Conservation (phyloP, 1,140 invertebrate genomes). For the Adelges cooleyi region DNA sequence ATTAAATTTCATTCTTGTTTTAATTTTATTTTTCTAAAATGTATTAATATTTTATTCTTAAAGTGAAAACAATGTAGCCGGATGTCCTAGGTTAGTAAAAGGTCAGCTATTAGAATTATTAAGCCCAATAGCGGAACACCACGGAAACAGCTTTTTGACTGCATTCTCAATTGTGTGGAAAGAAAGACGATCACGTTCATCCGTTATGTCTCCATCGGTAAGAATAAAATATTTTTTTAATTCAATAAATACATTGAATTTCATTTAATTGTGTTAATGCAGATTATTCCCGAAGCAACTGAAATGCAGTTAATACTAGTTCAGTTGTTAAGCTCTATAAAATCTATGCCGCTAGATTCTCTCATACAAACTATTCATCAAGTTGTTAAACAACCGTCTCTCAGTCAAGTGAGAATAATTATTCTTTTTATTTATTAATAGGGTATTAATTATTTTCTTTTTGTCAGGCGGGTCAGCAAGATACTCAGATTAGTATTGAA, state of each 20-base stretch:
- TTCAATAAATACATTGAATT: not conserved
- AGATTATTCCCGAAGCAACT: slow-evolving; percentile 52
- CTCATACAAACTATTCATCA: slow-evolving; percentile 74
- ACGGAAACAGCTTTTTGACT: slow-evolving; percentile 69
- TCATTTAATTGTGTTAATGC: not conserved
- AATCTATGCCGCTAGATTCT: slow-evolving; percentile 73
- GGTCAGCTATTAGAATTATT: slow-evolving; percentile 73
- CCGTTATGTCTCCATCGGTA: slow-evolving; percentile 29
- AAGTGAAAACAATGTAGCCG: slow-evolving; percentile 39
- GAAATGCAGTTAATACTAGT: slow-evolving; percentile 66
- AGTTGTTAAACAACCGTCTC: slow-evolving; percentile 66
- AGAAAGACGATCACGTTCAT: slow-evolving; percentile 45
- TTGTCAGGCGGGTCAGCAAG: slow-evolving; percentile 31
- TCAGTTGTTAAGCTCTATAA: slow-evolving; percentile 64
- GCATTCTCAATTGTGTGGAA: slow-evolving; percentile 84
- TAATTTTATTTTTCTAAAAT: not conserved
- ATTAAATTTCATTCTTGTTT: not conserved
- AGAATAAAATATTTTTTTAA: not conserved
- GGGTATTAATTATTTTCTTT: too few relatives aligned
- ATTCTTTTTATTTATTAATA: not conserved
- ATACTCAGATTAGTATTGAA: slow-evolving; percentile 41
- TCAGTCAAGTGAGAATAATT: slow-evolving; percentile 42
- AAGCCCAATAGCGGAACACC: slow-evolving; percentile 75
- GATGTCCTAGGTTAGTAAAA: slow-evolving; percentile 53
- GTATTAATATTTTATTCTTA: not conserved